Conservation (phyloP, 1,140 invertebrate species). For the Parasteatoda tepidariorum region DNA sequence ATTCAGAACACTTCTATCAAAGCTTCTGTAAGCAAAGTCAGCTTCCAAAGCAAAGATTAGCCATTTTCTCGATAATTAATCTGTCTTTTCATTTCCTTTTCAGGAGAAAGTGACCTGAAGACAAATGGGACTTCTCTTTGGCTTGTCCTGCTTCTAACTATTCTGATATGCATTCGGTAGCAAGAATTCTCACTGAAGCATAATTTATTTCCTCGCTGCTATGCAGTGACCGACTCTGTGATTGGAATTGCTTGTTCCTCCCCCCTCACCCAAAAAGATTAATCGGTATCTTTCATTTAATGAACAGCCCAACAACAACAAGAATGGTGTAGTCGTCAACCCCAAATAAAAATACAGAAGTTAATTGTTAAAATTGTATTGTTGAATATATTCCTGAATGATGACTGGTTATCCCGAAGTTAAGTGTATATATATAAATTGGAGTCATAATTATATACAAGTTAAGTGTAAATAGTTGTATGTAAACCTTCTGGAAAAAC, state of each 20-base stretch:
- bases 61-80: background rate
- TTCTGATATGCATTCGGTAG: constrained; percentile 26
- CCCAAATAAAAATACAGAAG: too few relatives aligned
- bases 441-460: too few relatives aligned
- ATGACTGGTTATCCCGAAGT: too few relatives aligned
- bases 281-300: too few relatives aligned
- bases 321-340: too few relatives aligned
- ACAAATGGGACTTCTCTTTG: background rate
- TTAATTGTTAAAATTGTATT: too few relatives aligned
- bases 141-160: background rate
- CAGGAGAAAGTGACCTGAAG: background rate
- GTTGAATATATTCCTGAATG: too few relatives aligned
- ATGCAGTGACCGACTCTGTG: constrained; percentile 40
- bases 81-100: background rate
- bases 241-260: constrained; percentile 15
- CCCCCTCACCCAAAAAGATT: background rate
- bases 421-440: too few relatives aligned
- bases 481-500: too few relatives aligned
- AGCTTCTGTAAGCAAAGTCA: background rate
- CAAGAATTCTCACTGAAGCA: background rate
- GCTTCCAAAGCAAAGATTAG: background rate
- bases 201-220: constrained; percentile 33
- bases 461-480: too few relatives aligned
- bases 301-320: too few relatives aligned
- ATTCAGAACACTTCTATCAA: too few relatives aligned